Evolutionary conservation across 2,797 vertebrate genomes (phyloP).

Genomic region (Enteromius treurensis): DNA sequence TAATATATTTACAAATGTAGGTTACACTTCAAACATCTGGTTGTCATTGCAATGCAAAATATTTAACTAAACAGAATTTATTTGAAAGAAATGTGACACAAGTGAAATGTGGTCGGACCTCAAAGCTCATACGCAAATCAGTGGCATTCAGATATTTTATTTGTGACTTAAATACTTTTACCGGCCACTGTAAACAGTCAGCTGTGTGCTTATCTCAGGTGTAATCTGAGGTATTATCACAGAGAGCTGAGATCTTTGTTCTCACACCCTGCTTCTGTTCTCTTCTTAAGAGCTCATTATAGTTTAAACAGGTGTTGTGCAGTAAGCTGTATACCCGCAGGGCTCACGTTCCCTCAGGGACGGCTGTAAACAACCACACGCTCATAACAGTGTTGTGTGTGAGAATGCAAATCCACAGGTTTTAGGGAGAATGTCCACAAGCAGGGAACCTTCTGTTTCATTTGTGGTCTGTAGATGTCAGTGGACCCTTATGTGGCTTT

Average conservation of each 20-base stretch:
- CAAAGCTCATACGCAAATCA: not conserved
- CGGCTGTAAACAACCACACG: constrained; percentile 44
- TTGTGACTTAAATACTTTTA: not conserved
- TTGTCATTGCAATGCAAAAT: not conserved
- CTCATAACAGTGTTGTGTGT: constrained; percentile 44
- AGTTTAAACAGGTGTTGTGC: constrained; percentile 58
- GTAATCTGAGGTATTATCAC: not conserved
- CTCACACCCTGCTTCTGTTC: constrained; percentile 54
- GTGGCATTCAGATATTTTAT: not conserved
- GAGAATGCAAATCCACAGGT: constrained; percentile 42
- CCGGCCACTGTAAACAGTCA: not conserved
- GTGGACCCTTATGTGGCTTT: constrained; percentile 3
- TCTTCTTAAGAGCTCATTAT: constrained; percentile 52
- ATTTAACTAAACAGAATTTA: not conserved
- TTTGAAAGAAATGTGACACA: not conserved
- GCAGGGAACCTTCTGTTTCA: not conserved
- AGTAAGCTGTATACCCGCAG: constrained; percentile 47
- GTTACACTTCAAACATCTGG: not conserved
- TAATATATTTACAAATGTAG: not conserved
- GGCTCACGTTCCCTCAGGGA: constrained; percentile 45
- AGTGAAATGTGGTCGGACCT: not conserved
- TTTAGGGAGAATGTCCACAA: not conserved
- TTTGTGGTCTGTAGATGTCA: constrained; percentile 13
- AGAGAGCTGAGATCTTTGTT: constrained; percentile 42
- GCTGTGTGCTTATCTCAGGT: not conserved